Evolutionary conservation across 2,113 vertebrate species (phyloP).

Genomic region (Thalassarche chlororhynchos): DNA sequence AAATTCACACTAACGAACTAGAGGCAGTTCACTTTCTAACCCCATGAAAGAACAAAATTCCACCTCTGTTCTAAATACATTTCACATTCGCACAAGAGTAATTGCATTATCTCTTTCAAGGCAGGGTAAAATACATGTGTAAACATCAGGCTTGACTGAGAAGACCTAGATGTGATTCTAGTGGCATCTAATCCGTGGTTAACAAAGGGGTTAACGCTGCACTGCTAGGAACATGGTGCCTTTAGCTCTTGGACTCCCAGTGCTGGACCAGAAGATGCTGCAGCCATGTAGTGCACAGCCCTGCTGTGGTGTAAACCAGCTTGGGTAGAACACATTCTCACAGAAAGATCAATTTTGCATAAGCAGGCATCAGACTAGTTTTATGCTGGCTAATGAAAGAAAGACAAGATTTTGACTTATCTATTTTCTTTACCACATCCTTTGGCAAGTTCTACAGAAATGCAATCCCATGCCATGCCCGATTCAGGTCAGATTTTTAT

Average conservation of each 20-base stretch:
- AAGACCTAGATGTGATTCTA: background rate
- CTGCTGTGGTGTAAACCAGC: background rate
- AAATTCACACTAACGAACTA: background rate
- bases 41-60: background rate
- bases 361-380: background rate
- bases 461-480: rapidly evolving
- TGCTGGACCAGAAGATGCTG: background rate
- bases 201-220: background rate
- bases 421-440: background rate
- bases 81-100: background rate
- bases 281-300: background rate
- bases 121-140: background rate
- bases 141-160: background rate
- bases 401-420: background rate
- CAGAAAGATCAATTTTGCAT: background rate
- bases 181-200: background rate
- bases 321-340: background rate
- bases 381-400: background rate
- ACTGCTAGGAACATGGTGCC: rapidly evolving
- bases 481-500: background rate
- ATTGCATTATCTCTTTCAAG: background rate
- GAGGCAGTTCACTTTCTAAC: background rate
- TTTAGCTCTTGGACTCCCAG: background rate
- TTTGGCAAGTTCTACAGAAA: background rate
- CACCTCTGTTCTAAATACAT: background rate